Base-by-base conservation (phyloP, 1,140 invertebrate species). In the Drosophila repletoides region DNA sequence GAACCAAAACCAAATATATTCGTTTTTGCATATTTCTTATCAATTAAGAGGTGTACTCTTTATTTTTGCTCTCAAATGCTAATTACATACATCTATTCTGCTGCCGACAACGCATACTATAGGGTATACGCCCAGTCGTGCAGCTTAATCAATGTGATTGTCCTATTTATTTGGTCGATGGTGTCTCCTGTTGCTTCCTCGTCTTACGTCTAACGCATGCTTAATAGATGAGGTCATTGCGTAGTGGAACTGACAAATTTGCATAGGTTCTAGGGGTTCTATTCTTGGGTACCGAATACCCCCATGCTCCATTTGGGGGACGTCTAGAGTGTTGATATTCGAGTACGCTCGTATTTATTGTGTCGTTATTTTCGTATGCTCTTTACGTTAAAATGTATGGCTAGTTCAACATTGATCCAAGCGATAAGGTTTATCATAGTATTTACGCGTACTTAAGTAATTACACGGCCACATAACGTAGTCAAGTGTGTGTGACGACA, bases 171-270 rank as follows among this genome's bases (percentile, higher is more conserved):
- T 63, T 59, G 31, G 29, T 46, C 24, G 7, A 5, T 17, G 12
- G 19, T 51, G 28, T 21, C 48, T 66, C 64, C 58, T 64, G 45
- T 67, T 67, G 68, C 55, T 65, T 55, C 46, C 56, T 22, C 51
- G 33, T n/a, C 53, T 36, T 46, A 46, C 55, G 28, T 65, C 51
- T 22, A 41, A 64, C 58, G 49, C 59, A 66, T 70, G 71, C 53
- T 58, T 43, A 41, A 36, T 36, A 41, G 59, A 68, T 68, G 65
- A 68, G 65, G 65, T 68, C 65, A 68, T 68, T 68, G 55, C 69
- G 41, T 65, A 66, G 63, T 36, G 40, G 45, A 71, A 34, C 28
- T 38, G 28, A 29, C 40, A 67, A 40, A 61, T 60, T 52, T 61
- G 38, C 48, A 67, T 61, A 60, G 38, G 46, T 67, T 60, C 52